phyloP scores from a whole-genome alignment of 2,113 vertebrate species.

The Dasyprocta punctata region DNA sequence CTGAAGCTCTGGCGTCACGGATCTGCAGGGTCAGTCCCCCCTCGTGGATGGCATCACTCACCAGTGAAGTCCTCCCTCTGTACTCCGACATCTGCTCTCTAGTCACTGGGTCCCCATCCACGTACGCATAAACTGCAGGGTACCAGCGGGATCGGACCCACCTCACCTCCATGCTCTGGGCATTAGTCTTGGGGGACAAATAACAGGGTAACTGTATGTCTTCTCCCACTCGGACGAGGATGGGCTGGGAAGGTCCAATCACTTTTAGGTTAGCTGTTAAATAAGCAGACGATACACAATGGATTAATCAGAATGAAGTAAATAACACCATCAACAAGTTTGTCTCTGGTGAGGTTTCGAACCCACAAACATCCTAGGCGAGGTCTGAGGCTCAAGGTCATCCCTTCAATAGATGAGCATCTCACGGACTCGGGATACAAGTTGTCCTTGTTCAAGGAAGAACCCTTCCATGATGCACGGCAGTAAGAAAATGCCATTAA shows the following conservation, averaged over 20 bases:
- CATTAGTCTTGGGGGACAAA: conserved; percentile 65
- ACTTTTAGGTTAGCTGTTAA: conserved; percentile 67
- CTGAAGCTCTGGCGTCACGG: conserved; percentile 3
- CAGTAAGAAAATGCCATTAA: background rate
- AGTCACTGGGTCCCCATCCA: background rate
- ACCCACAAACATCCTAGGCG: no score
- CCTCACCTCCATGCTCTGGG: conserved; percentile 70
- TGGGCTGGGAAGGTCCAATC: conserved; percentile 56
- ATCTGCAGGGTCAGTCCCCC: conserved; percentile 69
- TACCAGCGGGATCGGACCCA: conserved; percentile 56
- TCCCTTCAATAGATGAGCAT: background rate
- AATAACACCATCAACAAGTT: background rate
- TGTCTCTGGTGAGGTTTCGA: background rate
- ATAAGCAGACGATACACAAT: background rate
- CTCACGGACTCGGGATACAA: background rate
- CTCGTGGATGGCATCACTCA: conserved; percentile 12
- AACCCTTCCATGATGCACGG: background rate
- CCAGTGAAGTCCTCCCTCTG: conserved; percentile 56
- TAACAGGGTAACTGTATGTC: conserved; percentile 59
- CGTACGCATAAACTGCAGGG: conserved; percentile 60
- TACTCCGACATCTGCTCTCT: conserved; percentile 65
- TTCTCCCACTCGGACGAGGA: conserved; percentile 70
- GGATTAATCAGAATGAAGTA: background rate
- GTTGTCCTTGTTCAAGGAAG: background rate
- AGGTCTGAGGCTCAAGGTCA: background rate